Evolutionary conservation across 2,888 invertebrate species (phyloP), one percentile per base, ranked within the genome.

Genomic region (Agrotis segetum): DNA sequence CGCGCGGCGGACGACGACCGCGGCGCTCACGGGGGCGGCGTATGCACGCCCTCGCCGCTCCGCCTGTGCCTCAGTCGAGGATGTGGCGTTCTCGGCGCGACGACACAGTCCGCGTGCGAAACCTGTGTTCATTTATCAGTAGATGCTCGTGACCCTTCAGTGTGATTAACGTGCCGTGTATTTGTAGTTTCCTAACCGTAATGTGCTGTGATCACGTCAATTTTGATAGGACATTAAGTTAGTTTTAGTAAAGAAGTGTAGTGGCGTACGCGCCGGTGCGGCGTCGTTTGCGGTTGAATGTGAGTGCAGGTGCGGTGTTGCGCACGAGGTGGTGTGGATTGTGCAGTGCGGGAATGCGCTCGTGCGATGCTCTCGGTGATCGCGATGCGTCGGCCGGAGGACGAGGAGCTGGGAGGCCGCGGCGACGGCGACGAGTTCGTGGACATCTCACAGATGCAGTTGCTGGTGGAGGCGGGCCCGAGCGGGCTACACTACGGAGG

Each of bases 361-460:
- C 94, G 95, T 94, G 96, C 96, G 92, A 96, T 96, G 96, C 95
- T 96, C 93, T 95, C 96, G 92, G 96, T 97, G 97, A 96, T 97
- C 96, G 97, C 97, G 96, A 98, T 97, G 97, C 97, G 97, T 96
- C 97, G 97, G 95, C 97, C 97, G 97, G 97, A 97, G 97, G 97
- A 97, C 96, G 96, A 96, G 95, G 96, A 96, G 92, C 91, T 95
- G 90, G 95, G 94, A 90, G 93, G 94, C 83, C 94, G 95, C 91
- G 95, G 91, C 93, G 95, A 94, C 88, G 93, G 93, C 92, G 97
- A 97, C 95, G 98, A 98, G 95, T 98, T 98, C 95, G 98, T 98
- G 92, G 98, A 98, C 94, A 98, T 98, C 88, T 97, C 98, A 71
- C 98, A 98, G 92, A 98, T 98, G 92, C 98, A 98, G 89, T 97